Conservation (phyloP, 1,140 invertebrate genomes). For the Ruditapes philippinarum region DNA sequence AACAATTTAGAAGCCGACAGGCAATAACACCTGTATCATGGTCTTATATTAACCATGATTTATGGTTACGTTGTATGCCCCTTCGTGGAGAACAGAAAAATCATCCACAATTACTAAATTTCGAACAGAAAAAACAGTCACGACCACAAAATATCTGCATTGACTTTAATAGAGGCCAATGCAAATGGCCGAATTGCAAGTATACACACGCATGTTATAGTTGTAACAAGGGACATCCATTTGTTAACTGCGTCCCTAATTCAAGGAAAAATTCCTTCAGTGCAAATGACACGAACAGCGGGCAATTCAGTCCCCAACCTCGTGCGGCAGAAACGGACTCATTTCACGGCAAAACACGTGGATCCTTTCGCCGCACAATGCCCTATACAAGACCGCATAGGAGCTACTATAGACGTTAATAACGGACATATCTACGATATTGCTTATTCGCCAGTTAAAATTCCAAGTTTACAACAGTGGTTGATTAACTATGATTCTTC, state of each 20-base stretch:
- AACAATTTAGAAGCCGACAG: slow-evolving; percentile 27
- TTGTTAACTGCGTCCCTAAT: too few species aligned
- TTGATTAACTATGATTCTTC: background rate
- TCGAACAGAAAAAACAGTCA: background rate
- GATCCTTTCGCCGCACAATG: background rate
- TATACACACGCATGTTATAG: background rate
- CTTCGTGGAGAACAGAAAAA: background rate
- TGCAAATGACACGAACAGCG: background rate
- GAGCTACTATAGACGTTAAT: background rate
- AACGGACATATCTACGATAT: background rate
- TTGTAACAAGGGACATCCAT: background rate
- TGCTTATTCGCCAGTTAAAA: background rate
- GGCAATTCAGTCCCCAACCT: background rate
- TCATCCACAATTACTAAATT: background rate
- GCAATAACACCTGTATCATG: background rate
- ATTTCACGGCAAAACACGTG: background rate
- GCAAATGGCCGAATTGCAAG: slow-evolving; percentile 2
- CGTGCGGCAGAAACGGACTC: background rate
- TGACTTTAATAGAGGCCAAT: slow-evolving; percentile 25
- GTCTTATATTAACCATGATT: background rate
- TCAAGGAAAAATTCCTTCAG: background rate
- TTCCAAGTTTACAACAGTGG: background rate
- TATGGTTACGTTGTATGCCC: slow-evolving; percentile 13
- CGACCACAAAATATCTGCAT: background rate
- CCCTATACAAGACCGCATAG: background rate